Percentiles rank a stretch among this genome's conserved stretches.
phyloP scores from a whole-genome alignment of 92 coral and sea anemone genomes.

The Paramuricea clavata region DNA sequence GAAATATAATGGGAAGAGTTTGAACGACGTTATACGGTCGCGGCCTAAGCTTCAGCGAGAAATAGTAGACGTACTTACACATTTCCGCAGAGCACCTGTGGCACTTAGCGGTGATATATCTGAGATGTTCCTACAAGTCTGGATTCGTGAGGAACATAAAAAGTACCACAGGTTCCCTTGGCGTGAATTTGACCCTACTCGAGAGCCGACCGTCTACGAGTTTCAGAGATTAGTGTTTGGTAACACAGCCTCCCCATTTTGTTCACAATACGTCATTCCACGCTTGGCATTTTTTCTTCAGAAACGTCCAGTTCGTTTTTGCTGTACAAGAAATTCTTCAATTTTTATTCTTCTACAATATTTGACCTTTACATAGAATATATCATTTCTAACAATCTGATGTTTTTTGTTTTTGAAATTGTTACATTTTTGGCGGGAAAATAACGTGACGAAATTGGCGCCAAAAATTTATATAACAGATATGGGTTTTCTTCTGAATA shows the following conservation, averaged over 20 bases:
- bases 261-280: conserved; percentile 63
- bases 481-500: too few species aligned
- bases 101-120: conserved; percentile 65
- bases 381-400: too few species aligned
- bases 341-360: too few species aligned
- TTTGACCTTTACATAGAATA: too few species aligned
- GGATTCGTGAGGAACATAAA: conserved; percentile 59
- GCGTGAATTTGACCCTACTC: conserved; percentile 46
- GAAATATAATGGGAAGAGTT: conserved; percentile 50
- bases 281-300: too few species aligned
- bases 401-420: too few species aligned
- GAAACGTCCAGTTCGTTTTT: too few species aligned
- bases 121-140: conserved; percentile 70
- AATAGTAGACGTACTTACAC: conserved; percentile 37
- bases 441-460: too few species aligned
- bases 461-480: too few species aligned
- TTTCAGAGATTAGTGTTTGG: conserved; percentile 53
- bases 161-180: conserved; percentile 68
- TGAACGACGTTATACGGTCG: conserved; percentile 54
- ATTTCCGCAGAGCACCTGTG: conserved; percentile 59
- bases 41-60: conserved; percentile 65
- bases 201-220: conserved; percentile 30
- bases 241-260: too few species aligned
- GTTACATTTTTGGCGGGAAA: too few species aligned
- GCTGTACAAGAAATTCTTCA: too few species aligned